Evolutionary conservation across 2,797 vertebrate genomes (phyloP).

Genomic region (Pyrocephalus nanus): DNA sequence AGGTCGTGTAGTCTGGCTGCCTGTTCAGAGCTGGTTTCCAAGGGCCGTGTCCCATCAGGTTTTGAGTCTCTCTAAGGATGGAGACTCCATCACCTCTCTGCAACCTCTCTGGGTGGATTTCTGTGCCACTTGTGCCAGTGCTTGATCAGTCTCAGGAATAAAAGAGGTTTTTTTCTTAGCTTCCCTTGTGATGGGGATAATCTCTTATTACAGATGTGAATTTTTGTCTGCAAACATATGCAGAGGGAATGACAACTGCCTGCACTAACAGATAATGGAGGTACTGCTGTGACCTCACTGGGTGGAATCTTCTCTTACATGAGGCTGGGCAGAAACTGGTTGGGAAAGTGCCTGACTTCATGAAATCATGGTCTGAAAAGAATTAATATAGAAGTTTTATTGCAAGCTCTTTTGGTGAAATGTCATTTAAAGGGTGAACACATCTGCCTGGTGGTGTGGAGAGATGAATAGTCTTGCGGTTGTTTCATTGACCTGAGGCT

Average conservation of each 20-base stretch:
- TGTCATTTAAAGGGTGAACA: neutral
- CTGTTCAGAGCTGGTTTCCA: neutral
- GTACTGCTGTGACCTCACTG: neutral
- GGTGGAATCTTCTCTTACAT: neutral
- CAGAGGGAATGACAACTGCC: neutral
- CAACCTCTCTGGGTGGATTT: neutral
- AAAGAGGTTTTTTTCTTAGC: neutral
- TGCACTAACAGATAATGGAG: neutral
- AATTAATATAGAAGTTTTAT: neutral
- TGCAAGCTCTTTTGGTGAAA: neutral
- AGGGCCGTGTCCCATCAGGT: rapidly evolving
- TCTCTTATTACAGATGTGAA: neutral
- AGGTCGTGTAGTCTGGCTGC: rapidly evolving
- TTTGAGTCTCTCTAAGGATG: neutral
- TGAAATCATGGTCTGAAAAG: rapidly evolving
- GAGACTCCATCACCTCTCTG: neutral
- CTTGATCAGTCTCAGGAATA: neutral
- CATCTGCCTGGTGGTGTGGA: neutral
- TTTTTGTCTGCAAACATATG: neutral
- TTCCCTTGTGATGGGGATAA: neutral
- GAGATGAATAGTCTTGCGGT: neutral
- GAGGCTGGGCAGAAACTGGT: neutral
- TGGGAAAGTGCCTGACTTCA: neutral
- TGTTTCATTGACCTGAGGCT: neutral
- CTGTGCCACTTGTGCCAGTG: neutral